Percentiles rank a stretch among this genome's conserved stretches.
Evolutionary conservation across 2,797 vertebrate species (phyloP).

Genomic region (Ceryle rudis): DNA sequence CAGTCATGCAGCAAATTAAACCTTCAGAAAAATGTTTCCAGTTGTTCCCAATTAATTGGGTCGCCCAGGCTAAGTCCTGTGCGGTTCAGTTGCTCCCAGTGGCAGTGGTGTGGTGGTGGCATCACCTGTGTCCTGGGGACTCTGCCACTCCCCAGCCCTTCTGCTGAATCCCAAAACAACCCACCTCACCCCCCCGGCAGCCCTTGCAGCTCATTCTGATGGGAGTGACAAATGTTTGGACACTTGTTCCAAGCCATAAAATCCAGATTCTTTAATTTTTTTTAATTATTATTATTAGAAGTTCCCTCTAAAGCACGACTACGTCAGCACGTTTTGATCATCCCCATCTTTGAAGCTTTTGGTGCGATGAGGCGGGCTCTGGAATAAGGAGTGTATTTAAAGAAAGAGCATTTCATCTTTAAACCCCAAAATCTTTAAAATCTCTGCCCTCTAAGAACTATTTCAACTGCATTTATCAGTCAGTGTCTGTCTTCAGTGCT

Average conservation of each 20-base stretch:
- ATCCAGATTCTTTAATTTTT: background rate
- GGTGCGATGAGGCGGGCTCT: background rate
- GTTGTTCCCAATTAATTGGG: constrained; percentile 43
- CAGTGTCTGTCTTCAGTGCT: fast-evolving
- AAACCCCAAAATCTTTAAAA: background rate
- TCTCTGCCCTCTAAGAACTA: background rate
- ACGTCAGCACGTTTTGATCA: fast-evolving
- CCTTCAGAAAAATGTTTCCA: constrained; percentile 2
- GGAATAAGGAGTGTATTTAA: background rate
- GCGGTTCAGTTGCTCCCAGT: fast-evolving
- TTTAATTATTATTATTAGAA: background rate
- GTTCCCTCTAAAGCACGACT: fast-evolving
- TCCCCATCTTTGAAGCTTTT: background rate
- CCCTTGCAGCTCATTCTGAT: background rate
- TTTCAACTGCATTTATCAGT: background rate
- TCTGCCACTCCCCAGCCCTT: background rate
- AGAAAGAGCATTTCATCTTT: background rate
- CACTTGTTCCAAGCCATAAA: fast-evolving
- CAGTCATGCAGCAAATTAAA: constrained; percentile 66
- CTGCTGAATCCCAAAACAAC: background rate
- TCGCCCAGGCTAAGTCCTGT: background rate
- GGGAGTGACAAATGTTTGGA: fast-evolving
- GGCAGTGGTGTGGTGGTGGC: fast-evolving
- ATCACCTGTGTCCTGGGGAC: background rate
- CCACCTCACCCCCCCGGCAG: fast-evolving